A percentile compares a stretch with the other conserved stretches of the same genome.
phyloP scores from a whole-genome alignment of 1,140 invertebrate species.

The Aphelinus atriplicis region DNA sequence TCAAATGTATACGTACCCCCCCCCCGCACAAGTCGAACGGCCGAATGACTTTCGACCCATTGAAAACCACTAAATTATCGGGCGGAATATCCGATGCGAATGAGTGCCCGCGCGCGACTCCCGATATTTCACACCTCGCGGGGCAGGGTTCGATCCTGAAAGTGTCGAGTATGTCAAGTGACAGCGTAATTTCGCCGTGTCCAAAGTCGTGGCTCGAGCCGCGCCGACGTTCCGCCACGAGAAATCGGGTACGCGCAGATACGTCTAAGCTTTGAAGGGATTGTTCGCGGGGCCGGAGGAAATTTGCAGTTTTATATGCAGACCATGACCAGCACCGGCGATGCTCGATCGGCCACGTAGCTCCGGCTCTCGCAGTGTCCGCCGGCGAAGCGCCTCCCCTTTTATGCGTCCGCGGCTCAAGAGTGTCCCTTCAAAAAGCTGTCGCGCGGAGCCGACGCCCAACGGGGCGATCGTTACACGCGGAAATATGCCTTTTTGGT shows the following conservation, averaged over 20 bases:
- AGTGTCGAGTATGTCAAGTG: constrained; percentile 2
- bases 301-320: constrained; percentile 51
- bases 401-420: not conserved
- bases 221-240: not conserved
- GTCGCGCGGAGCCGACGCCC: not conserved
- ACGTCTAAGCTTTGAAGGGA: constrained; percentile 39
- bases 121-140: too few relatives aligned
- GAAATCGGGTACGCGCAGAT: not conserved
- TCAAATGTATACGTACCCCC: not conserved
- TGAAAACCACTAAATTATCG: not conserved
- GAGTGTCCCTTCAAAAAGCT: not conserved
- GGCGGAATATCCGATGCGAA: constrained; percentile 3
- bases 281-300: constrained; percentile 44
- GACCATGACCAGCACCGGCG: not conserved
- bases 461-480: too few relatives aligned
- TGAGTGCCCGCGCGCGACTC: not conserved
- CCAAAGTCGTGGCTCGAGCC: not conserved
- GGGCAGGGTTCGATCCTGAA: too few relatives aligned
- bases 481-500: too few relatives aligned
- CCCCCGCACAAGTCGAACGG: not conserved
- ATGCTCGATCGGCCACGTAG: constrained; percentile 5
- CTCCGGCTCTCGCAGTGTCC: not conserved
- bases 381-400: not conserved
- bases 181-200: constrained; percentile 30
- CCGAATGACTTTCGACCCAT: not conserved